Percentiles rank a stretch among this genome's conserved stretches.
Conservation (phyloP, 2,888 invertebrate genomes). For the Drosophila tanythrix region DNA sequence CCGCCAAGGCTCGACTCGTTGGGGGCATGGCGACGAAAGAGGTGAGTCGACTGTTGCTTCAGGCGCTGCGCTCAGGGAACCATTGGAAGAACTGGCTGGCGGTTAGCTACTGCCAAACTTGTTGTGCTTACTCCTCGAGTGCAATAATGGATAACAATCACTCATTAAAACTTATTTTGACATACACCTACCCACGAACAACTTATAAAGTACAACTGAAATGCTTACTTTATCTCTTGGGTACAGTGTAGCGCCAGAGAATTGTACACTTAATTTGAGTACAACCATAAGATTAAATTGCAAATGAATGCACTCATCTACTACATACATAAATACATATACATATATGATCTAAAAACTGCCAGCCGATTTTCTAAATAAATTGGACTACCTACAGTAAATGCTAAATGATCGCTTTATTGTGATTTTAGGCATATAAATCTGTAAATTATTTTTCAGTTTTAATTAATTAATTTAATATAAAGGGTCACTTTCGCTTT, state of each 20-base stretch:
- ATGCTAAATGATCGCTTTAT: background rate
- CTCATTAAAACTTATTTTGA: background rate
- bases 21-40: slow-evolving; percentile 80
- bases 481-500: background rate
- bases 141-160: slow-evolving; percentile 1
- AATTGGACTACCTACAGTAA: background rate
- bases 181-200: background rate
- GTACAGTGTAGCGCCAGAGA: background rate
- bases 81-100: background rate
- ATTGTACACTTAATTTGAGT: background rate
- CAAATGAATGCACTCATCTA: background rate
- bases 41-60: slow-evolving; percentile 71
- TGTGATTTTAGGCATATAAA: background rate
- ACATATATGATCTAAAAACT: background rate
- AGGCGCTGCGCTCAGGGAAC: background rate
- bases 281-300: background rate
- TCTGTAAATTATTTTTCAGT: background rate
- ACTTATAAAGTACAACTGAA: background rate
- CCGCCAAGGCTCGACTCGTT: slow-evolving; percentile 83
- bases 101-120: background rate
- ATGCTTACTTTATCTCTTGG: background rate
- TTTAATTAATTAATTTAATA: background rate
- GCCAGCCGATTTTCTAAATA: too few species aligned
- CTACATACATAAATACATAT: background rate
- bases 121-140: slow-evolving; percentile 21